These are phyloP conservation scores for Lophura nycthemera DNA, from an alignment of 2,113 vertebrate genomes.

Conservation along the genomic window DNA sequence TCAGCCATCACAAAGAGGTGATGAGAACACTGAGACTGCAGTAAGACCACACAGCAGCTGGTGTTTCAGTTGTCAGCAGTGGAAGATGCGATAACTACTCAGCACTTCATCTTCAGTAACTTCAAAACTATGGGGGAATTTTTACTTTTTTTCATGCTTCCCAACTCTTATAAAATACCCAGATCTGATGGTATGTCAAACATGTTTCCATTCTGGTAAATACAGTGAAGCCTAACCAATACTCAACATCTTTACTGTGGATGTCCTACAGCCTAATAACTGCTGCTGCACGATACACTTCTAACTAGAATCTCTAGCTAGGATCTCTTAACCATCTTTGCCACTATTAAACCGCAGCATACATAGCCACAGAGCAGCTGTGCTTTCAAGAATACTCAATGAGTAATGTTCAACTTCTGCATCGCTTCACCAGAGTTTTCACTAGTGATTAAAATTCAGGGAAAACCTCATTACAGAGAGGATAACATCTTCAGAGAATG, in stretches of 20 bases:
- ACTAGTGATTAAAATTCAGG: fast-evolving
- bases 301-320: background rate
- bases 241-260: too few relatives aligned
- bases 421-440: background rate
- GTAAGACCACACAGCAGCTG: background rate
- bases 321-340: background rate
- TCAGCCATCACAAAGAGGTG: background rate
- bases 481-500: fast-evolving
- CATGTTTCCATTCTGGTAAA: background rate
- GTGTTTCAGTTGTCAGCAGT: background rate
- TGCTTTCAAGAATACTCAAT: fast-evolving
- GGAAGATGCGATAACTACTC: too few relatives aligned
- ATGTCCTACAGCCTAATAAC: background rate
- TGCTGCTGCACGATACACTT: background rate
- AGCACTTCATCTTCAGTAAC: background rate
- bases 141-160: background rate
- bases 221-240: background rate
- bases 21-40: background rate
- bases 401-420: fast-evolving
- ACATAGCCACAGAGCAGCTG: fast-evolving
- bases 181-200: background rate
- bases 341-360: fast-evolving
- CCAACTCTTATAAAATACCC: background rate
- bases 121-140: background rate
- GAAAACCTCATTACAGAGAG: background rate